phyloP scores from a whole-genome alignment of 2,888 invertebrate genomes.

The Amphipyra tragopoginis region DNA sequence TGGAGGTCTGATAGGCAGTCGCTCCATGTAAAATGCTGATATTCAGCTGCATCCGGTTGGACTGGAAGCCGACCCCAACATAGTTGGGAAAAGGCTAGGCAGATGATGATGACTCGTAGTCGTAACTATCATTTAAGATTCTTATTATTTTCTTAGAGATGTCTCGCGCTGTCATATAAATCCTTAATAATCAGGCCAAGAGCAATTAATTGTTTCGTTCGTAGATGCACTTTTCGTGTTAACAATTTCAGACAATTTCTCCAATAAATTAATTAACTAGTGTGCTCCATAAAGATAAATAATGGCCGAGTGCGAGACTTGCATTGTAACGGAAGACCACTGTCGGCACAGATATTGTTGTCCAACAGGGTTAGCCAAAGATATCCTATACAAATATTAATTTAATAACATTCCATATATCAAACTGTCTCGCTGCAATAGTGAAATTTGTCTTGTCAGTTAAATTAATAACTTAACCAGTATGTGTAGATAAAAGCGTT shows the following conservation, averaged over 20 bases:
- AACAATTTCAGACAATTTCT: conserved; percentile 54
- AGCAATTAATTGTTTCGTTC: conserved; percentile 38
- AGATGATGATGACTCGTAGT: too few species aligned
- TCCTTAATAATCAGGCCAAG: conserved; percentile 28
- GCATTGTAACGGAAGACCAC: conserved; percentile 58
- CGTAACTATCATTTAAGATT: conserved; percentile 23
- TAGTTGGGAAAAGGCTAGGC: too few species aligned
- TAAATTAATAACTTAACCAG: conserved; percentile 23
- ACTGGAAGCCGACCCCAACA: too few species aligned
- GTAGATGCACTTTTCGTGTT: conserved; percentile 43
- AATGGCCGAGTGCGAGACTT: conserved; percentile 39
- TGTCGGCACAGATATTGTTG: conserved; percentile 52
- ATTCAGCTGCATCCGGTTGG: too few species aligned
- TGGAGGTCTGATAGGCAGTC: too few species aligned
- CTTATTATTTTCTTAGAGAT: conserved; percentile 30
- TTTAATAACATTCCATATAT: not conserved
- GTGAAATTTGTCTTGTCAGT: not conserved
- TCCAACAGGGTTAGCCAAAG: conserved; percentile 47
- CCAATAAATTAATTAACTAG: conserved; percentile 48
- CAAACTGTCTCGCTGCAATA: not conserved
- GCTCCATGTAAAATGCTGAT: too few species aligned
- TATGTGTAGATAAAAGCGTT: not conserved
- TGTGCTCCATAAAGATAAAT: conserved; percentile 53
- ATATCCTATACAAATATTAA: not conserved
- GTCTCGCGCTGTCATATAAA: conserved; percentile 49